Base-by-base conservation (phyloP, 2,888 invertebrate species). In the Synergus japonicus region DNA sequence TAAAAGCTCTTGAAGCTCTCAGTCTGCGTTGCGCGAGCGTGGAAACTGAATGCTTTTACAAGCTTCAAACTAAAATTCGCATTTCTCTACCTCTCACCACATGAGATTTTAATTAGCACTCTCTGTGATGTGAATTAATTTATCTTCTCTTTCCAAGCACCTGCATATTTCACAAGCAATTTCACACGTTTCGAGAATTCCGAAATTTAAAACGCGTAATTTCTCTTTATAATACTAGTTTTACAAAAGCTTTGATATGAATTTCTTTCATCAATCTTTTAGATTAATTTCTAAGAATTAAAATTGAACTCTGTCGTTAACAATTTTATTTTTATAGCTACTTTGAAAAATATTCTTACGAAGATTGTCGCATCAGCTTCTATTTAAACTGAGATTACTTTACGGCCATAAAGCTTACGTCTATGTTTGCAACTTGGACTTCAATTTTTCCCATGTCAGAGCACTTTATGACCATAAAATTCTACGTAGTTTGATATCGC, bases 381-480 rank as follows among this genome's bases (percentile, higher is more conserved):
- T 73, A 54, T 54, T 54, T 54, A 18, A 54, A 37, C 54, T 73
- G 67, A 69, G 46, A 69, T 49, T 49, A 49, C 49, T 73, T 54
- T 41, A 49, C 54, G 54, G 73, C n/a, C 54, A 73, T 73, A 73
- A 54, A 73, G 73, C 54, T 41, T 41, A 9, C 15, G 37, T 73
- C n/a, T 37, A 15, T 49, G 73, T 73, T 73, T 73, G 73, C 37
- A 41, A 73, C 54, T 73, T n/a, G 49, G 54, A 73, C 73, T 54
- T 54, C 15, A 49, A 73, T 73, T 73, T 54, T 73, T 37, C 54
- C 41, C 18, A 73, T 73, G 54, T 73, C 54, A 73, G 73, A 37
- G 37, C 73, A 73, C 73, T 73, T 73, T 73, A 54, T 54, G 73
- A 73, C 41, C 37, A 73, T 73, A 73, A 73, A 73, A 73, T 41